Conservation (phyloP, 2,888 invertebrate genomes). For the Leptopilina myrica region DNA sequence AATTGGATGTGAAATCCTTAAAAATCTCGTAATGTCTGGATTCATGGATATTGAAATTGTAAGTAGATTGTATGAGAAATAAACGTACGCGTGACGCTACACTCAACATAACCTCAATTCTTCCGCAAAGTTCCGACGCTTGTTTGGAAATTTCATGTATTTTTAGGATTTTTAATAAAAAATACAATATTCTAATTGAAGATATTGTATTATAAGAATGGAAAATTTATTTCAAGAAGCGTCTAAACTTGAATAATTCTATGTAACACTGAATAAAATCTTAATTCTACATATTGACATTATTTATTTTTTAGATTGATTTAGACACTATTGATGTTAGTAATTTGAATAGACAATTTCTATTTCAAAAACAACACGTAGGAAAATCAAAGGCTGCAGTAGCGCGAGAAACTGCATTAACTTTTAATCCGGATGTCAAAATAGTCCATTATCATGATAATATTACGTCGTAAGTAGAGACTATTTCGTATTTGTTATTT, state of each 20-base stretch:
- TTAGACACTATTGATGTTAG: constrained; percentile 99
- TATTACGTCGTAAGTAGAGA: constrained; percentile 86
- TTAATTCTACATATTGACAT: neutral
- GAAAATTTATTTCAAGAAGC: too few relatives aligned
- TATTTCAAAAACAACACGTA: constrained; percentile 99
- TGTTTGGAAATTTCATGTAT: neutral
- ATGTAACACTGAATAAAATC: too few relatives aligned
- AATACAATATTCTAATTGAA: neutral
- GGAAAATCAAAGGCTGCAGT: constrained; percentile 97
- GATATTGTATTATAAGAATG: neutral
- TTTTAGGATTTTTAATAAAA: neutral
- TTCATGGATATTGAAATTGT: constrained; percentile 96
- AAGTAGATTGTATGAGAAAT: constrained; percentile 75
- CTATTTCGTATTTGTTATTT: too few relatives aligned
- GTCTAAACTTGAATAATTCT: too few relatives aligned
- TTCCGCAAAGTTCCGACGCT: constrained; percentile 46
- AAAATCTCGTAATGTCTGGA: constrained; percentile 96
- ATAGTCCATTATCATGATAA: constrained; percentile 95
- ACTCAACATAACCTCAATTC: constrained; percentile 49
- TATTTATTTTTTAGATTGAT: constrained; percentile 88
- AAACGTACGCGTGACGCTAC: constrained; percentile 42
- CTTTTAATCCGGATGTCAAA: constrained; percentile 91
- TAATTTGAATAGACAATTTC: constrained; percentile 98
- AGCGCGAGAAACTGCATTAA: constrained; percentile 91
- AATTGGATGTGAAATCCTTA: constrained; percentile 98